Evolutionary conservation across 2,888 invertebrate species (phyloP).

Genomic region (Parapristionchus giblindavisi): DNA sequence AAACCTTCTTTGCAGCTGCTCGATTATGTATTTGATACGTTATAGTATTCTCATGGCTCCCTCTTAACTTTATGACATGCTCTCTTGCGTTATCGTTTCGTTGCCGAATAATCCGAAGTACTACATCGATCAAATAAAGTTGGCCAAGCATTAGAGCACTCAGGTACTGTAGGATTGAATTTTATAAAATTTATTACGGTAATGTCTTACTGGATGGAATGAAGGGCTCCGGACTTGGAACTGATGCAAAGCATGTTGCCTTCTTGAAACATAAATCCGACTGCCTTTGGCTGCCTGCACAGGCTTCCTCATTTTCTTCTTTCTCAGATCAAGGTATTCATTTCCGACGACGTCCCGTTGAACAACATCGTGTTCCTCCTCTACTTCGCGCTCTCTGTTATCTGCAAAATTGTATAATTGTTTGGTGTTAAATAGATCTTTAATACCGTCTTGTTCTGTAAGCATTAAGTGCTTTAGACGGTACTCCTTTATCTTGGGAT

Average conservation of each 20-base stretch:
- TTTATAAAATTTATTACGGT: no score
- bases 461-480: no score
- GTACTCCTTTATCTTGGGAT: no score
- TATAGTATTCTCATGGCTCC: background rate
- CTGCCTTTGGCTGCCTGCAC: background rate
- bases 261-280: background rate
- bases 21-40: background rate
- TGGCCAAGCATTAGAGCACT: background rate
- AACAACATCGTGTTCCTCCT: background rate
- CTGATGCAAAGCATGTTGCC: background rate
- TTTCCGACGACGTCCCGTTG: background rate
- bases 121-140: background rate
- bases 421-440: background rate
- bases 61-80: background rate
- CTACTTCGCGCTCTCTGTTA: background rate
- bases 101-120: background rate
- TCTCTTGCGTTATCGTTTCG: background rate
- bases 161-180: background rate
- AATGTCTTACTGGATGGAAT: slow-evolving; percentile 14
- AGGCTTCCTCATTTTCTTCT: background rate
- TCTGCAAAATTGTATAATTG: background rate
- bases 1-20: background rate
- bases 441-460: background rate
- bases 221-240: background rate
- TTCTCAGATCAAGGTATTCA: no score